Evolutionary conservation across 1,140 invertebrate species (phyloP).

Genomic region (Hylyphantes graminicola): DNA sequence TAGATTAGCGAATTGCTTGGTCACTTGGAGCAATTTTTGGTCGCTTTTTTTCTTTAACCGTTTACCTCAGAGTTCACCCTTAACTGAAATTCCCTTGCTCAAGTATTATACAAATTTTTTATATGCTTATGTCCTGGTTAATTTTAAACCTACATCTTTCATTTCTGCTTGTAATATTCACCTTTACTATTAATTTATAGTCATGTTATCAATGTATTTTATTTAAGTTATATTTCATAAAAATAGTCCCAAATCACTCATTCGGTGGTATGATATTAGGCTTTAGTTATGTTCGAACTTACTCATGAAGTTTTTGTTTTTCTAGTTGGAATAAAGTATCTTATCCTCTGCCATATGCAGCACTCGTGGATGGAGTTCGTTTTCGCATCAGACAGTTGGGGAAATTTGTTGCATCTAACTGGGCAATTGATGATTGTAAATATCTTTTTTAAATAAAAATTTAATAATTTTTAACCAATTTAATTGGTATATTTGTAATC

Average conservation of each 20-base stretch:
- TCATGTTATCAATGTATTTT: no score
- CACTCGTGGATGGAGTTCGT: constrained; percentile 66
- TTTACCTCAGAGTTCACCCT: background rate
- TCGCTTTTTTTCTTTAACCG: no score
- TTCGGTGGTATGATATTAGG: background rate
- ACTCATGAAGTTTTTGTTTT: background rate
- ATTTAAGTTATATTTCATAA: no score
- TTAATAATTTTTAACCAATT: background rate
- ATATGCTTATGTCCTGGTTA: no score
- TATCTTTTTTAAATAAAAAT: background rate
- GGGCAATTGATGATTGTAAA: constrained; percentile 68
- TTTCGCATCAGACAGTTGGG: constrained; percentile 66
- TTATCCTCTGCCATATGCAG: constrained; percentile 67
- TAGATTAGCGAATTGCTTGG: no score
- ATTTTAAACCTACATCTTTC: no score
- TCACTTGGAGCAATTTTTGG: no score
- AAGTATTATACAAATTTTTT: background rate
- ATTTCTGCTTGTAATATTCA: no score
- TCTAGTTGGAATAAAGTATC: constrained; percentile 68
- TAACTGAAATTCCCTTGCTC: background rate
- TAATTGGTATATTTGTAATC: no score
- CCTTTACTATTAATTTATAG: no score
- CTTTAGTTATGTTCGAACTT: background rate
- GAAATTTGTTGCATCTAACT: constrained; percentile 63
- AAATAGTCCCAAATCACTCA: no score